Evolutionary conservation across 2,113 vertebrate species (phyloP).

Genomic region (Chunga burmeisteri): DNA sequence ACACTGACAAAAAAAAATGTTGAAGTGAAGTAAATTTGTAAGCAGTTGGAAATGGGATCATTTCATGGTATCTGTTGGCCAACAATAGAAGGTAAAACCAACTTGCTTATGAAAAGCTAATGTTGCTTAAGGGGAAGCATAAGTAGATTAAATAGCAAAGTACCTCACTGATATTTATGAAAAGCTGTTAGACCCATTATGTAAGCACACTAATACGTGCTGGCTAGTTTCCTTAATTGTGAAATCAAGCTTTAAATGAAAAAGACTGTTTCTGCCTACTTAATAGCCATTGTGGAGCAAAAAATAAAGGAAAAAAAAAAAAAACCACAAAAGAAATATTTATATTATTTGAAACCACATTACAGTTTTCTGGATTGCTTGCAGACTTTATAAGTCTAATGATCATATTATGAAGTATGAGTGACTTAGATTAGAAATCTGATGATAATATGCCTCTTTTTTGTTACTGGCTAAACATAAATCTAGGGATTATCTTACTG

Average conservation of each 20-base stretch:
- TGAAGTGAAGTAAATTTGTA: not conserved
- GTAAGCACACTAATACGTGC: not conserved
- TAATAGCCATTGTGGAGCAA: not conserved
- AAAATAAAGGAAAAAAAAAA: not conserved
- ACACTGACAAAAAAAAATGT: not conserved
- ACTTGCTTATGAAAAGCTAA: not conserved
- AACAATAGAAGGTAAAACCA: not conserved
- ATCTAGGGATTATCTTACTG: not conserved
- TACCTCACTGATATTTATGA: not conserved
- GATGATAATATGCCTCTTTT: not conserved
- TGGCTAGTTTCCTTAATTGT: not conserved
- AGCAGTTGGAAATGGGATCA: not conserved
- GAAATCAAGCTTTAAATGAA: not conserved
- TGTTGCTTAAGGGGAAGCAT: not conserved
- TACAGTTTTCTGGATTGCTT: not conserved
- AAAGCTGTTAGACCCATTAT: not conserved
- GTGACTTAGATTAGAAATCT: not conserved
- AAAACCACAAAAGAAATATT: not conserved
- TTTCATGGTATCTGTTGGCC: not conserved
- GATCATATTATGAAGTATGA: not conserved
- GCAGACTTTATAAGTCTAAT: not conserved
- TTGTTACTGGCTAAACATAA: not conserved
- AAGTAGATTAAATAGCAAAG: not conserved
- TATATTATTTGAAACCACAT: not conserved
- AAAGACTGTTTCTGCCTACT: not conserved